Evolutionary conservation across 2,888 invertebrate species (phyloP), one percentile per base, ranked within the genome.

Genomic region (Orthosia gothica): DNA sequence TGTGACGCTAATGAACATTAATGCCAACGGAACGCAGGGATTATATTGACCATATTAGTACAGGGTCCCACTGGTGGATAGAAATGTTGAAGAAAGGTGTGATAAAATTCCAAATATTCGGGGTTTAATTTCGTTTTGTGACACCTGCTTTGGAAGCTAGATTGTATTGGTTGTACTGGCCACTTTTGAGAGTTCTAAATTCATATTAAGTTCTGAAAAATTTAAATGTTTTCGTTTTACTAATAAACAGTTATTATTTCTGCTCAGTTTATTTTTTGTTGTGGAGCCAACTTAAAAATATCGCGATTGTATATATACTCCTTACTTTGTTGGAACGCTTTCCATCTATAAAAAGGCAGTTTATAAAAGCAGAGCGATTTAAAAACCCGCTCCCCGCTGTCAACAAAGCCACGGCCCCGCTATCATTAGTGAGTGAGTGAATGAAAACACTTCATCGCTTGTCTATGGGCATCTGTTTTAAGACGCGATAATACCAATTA

Each of bases 401-500:
- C 84, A 86, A 79, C 74, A 76, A 70, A 88, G 55, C 76, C 68
- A 59, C 69, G 9, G 3, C 61, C 49, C n/a, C 66, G 49, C 67
- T 74, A 75, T 87, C 83, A 87, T 87, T 88, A 93, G 92, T 89
- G 92, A 92, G 91, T 91, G 92, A 91, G 91, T 93, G 91, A 92
- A 93, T 94, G 94, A 93, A 94, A 92, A 94, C 92, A 93, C 93
- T 94, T 93, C 92, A 93, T 94, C 92, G 90, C 88, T 92, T 93
- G 92, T 92, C 95, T 94, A 93, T 93, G 91, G 89, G 92, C 94
- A 94, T 94, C 94, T 93, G 94, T 92, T 95, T 95, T 94, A 95
- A 91, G 91, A 91, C 87, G 91, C 93, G 94, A 94, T 95, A 92
- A 95, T 93, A 94, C 95, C 96, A 96, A 96, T 96, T 96, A 96